Conservation (phyloP, 2,888 invertebrate genomes). For the Pollenia angustigena region DNA sequence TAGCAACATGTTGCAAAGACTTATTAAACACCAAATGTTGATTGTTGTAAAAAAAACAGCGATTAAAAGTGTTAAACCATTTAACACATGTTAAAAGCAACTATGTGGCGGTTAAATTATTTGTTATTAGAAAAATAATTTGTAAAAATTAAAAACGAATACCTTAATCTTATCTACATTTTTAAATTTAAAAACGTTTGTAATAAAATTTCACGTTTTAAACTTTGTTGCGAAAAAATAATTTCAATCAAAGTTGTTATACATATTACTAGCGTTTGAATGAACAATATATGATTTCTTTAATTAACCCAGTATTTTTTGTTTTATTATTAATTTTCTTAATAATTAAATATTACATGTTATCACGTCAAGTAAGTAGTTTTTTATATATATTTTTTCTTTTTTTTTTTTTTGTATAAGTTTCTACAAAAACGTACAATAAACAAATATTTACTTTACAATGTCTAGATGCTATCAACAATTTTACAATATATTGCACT, state of each 20-base stretch:
- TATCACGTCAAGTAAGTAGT: slow-evolving; percentile 47
- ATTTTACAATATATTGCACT: slow-evolving; percentile 20
- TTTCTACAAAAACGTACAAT: slow-evolving; percentile 1
- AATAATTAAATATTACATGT: slow-evolving; percentile 61
- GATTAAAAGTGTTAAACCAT: neutral
- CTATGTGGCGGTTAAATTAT: neutral
- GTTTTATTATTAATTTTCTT: slow-evolving; percentile 15
- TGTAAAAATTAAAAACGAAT: neutral
- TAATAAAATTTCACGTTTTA: too few species aligned
- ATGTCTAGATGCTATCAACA: slow-evolving; percentile 64
- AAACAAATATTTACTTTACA: slow-evolving; percentile 64
- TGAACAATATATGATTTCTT: slow-evolving; percentile 50
- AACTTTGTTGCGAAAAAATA: neutral
- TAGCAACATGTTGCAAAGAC: neutral
- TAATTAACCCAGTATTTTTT: slow-evolving; percentile 55
- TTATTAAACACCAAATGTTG: too few species aligned
- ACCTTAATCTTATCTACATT: too few species aligned
- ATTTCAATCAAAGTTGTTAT: neutral
- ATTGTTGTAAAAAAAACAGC: too few species aligned
- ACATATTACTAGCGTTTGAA: slow-evolving; percentile 8
- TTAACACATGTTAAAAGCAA: neutral
- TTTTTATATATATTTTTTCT: neutral
- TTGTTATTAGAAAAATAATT: too few species aligned
- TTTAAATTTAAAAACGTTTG: too few species aligned
- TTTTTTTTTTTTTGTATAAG: neutral